A percentile compares a stretch with the other conserved stretches of the same genome.
Conservation (phyloP, 2,888 invertebrate genomes). For the Oasisia sp. region DNA sequence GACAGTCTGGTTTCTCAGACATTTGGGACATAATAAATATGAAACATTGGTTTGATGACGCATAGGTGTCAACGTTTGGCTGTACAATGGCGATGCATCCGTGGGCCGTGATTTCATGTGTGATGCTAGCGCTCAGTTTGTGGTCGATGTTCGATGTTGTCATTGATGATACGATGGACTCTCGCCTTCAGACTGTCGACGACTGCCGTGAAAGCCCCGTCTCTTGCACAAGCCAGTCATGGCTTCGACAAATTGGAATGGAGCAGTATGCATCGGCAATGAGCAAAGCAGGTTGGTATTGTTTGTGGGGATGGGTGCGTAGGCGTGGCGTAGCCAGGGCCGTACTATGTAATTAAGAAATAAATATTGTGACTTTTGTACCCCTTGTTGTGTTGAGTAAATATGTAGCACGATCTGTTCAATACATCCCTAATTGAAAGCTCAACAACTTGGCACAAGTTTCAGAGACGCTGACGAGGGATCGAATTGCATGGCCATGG, state of each 20-base stretch:
- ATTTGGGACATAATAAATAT: background rate
- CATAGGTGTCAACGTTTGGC: background rate
- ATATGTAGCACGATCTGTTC: too few relatives aligned
- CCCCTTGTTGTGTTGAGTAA: too few relatives aligned
- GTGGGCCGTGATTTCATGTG: background rate
- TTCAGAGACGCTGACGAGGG: too few relatives aligned
- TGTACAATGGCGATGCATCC: background rate
- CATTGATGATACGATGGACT: background rate
- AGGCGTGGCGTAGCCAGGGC: too few relatives aligned
- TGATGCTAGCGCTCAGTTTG: background rate
- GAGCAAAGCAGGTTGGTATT: background rate
- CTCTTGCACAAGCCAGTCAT: background rate
- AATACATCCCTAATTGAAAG: too few relatives aligned
- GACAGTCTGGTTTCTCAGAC: background rate
- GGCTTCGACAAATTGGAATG: conserved; percentile 1
- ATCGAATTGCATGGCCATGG: too few relatives aligned
- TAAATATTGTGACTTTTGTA: too few relatives aligned
- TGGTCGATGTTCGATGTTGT: background rate
- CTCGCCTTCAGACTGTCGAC: background rate
- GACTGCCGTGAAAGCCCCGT: background rate
- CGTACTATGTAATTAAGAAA: too few relatives aligned
- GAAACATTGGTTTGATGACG: background rate
- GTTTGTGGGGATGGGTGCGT: background rate
- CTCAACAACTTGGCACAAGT: too few relatives aligned
- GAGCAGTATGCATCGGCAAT: background rate